Evolutionary conservation across 1,140 invertebrate genomes (phyloP), one percentile per base, ranked within the genome.

Genomic region (Saxidomus purpurata): DNA sequence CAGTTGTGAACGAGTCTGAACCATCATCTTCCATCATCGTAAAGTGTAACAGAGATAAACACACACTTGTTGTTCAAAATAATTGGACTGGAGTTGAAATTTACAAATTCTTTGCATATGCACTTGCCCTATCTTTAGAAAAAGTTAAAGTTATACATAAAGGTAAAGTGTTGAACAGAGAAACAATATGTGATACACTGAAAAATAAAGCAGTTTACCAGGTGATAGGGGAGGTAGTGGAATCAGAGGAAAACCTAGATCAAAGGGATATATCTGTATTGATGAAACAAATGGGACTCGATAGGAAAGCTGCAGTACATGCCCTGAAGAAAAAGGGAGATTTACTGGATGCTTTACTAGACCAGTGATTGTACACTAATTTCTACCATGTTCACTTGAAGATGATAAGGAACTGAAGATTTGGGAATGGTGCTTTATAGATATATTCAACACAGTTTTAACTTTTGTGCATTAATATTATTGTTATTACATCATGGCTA

Each of bases 251-350:
- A 15, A 92, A 91, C 19, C n/a, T 94, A 25, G 93, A 94, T 38
- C 77, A 76, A 22, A 87, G 89, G 55, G 94, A 94, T 77, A 91
- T 94, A 74, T 90, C 92, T 36, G 87, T 93, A 19, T 82, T 94
- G 79, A 94, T 94, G 94, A 83, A 74, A 40, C 94, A 94, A 63
- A 86, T 92, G 61, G 71, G 82, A 31, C 84, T 94, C 17, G 90
- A 92, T n/a, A 91, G 94, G 76, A 94, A 94, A 87, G 89, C 82
- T 15, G 94, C 93, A 71, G 89, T 94, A 19, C 38, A 88, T 13
- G 91, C 92, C 25, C 84, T 94, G 22, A 90, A 90, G 59, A 85
- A 92, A 59, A 97, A 97, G 92, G 98, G 98, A 95, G 97, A 98
- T 89, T 83, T 94, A 15, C 87, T 93, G 63, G 93, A 95, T 91